Evolutionary conservation across 2,888 invertebrate species (phyloP).

Genomic region (Eustalomyia histrio): DNA sequence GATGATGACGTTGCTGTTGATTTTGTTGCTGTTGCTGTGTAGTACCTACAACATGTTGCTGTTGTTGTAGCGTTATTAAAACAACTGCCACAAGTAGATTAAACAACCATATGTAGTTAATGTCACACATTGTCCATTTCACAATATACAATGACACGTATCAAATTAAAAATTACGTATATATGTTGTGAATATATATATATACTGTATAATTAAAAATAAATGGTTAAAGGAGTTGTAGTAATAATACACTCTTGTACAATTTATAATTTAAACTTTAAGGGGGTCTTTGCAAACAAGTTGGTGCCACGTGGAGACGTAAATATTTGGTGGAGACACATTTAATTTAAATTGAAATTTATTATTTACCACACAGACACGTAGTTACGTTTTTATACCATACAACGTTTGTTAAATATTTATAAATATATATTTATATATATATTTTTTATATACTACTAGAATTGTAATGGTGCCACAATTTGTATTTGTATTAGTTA

Average conservation of each 20-base stretch:
- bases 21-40: background rate
- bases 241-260: background rate
- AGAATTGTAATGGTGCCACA: background rate
- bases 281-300: background rate
- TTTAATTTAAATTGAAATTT: slow-evolving; percentile 57
- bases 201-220: background rate
- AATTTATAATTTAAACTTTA: slow-evolving; percentile 16
- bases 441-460: background rate
- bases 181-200: background rate
- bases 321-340: slow-evolving; percentile 10
- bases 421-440: too few relatives aligned
- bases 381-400: background rate
- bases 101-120: slow-evolving; percentile 70
- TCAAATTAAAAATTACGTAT: slow-evolving; percentile 44
- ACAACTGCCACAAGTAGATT: slow-evolving; percentile 70
- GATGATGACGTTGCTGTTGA: slow-evolving; percentile 29
- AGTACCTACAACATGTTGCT: slow-evolving; percentile 54
- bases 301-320: background rate
- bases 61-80: slow-evolving; percentile 65
- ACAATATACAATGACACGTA: slow-evolving; percentile 61
- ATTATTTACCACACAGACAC: slow-evolving; percentile 19
- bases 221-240: background rate
- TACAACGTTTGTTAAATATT: slow-evolving; percentile 13
- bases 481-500: background rate
- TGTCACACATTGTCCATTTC: slow-evolving; percentile 74